Evolutionary conservation across 2,888 invertebrate species (phyloP).

Genomic region (Habrosyne pyritoides): DNA sequence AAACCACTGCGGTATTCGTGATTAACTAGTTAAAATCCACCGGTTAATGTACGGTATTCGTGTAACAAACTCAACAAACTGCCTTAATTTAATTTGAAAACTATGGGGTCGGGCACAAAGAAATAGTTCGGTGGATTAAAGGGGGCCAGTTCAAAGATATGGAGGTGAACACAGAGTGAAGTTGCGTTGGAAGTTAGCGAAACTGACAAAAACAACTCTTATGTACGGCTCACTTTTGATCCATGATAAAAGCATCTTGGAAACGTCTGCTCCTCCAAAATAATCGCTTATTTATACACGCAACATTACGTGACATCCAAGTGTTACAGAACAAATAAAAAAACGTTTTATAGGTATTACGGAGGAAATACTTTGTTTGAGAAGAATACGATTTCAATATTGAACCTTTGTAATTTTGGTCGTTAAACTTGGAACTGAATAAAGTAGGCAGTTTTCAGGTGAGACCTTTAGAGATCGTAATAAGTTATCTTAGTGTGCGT

Average conservation of each 20-base stretch:
- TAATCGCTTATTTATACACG: constrained; percentile 16
- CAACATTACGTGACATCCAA: constrained; percentile 5
- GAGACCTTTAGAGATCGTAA: too few species aligned
- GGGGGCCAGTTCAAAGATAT: constrained; percentile 30
- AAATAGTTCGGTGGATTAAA: constrained; percentile 62
- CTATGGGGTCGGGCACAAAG: constrained; percentile 67
- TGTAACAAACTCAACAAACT: constrained; percentile 41
- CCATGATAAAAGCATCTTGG: constrained; percentile 8
- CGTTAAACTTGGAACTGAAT: not conserved
- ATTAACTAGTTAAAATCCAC: constrained; percentile 27
- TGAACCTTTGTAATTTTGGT: constrained; percentile 18
- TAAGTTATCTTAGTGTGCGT: too few species aligned
- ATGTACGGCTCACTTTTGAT: constrained; percentile 10
- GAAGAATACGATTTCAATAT: constrained; percentile 8
- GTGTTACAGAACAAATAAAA: not conserved
- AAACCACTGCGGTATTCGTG: not conserved
- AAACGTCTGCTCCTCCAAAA: constrained; percentile 13
- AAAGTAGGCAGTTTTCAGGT: not conserved
- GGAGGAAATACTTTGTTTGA: not conserved
- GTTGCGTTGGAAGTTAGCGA: constrained; percentile 20
- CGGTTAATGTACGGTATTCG: constrained; percentile 36
- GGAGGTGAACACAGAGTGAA: constrained; percentile 13
- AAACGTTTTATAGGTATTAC: not conserved
- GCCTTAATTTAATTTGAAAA: constrained; percentile 69
- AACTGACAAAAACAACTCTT: constrained; percentile 32